Evolutionary conservation across 2,888 invertebrate species (phyloP), one percentile per base, ranked within the genome.

Genomic region (Agriopis marginaria): DNA sequence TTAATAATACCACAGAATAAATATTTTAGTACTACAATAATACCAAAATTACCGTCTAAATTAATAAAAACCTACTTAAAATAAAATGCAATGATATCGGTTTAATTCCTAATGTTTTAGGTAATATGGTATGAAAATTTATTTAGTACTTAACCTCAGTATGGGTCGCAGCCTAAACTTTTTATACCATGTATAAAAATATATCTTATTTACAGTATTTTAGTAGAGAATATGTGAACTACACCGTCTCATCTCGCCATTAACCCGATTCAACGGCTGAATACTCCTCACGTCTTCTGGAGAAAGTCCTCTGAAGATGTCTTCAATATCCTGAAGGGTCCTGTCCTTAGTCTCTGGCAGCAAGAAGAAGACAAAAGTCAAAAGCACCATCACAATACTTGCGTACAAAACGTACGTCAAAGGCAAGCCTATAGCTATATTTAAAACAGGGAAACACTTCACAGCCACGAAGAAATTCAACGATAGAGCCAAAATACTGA

Each of bases 271-370:
- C 9, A 93, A 75, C 5, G 91, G 92, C 40, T 88, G 82, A 0
- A 79, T 70, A 70, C 84, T 84, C 73, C 83, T 87, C 0, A 76
- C 72, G 60, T 92, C 91, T 3, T 75, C 79, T 1, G 81, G 69
- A 1, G 84, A 75, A 4, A 80, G 45, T 0, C 91, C 93, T 75
- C 89, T 86, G 75, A 95, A 95, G 51, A 83, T 84, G 51, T 95
- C 95, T 76, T 96, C 96, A 66, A 97, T 97, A 79, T 96, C 96
- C 64, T 95, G 92, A 11, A 96, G 90, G 7, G 96, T 95, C 70
- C 94, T 96, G 61, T 96, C 95, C 73, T 96, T 96, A 0, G 97
- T 97, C 84, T 97, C 96, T 0, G 97, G 97, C 65, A 97, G 85
- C 81, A 95, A 87, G 71, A 95, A 95, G 70, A 95, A 93, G 61